Conservation (phyloP, 2,888 invertebrate genomes). For the Baccha elongata region DNA sequence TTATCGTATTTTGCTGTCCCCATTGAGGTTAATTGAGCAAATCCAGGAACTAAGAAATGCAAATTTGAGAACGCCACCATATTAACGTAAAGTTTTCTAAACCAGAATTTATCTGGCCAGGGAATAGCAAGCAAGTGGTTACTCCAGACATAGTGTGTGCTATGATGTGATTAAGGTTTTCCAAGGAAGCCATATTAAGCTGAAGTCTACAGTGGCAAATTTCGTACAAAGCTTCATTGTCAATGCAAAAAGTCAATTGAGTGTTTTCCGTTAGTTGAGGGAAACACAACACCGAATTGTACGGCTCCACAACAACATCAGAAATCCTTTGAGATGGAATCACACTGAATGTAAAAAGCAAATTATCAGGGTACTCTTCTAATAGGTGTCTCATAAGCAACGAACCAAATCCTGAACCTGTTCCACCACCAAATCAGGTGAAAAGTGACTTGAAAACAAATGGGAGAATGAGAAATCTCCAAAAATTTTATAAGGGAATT, state of each 20-base stretch:
- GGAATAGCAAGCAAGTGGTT: slow-evolving; percentile 91
- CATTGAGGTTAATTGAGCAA: slow-evolving; percentile 87
- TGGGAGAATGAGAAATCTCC: too few relatives aligned
- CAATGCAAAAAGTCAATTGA: slow-evolving; percentile 79
- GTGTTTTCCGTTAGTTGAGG: slow-evolving; percentile 78
- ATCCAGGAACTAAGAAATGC: slow-evolving; percentile 92
- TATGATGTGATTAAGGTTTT: slow-evolving; percentile 80
- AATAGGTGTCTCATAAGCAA: slow-evolving; percentile 87
- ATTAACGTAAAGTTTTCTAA: slow-evolving; percentile 93
- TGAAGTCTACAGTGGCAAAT: slow-evolving; percentile 78
- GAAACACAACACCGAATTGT: slow-evolving; percentile 78
- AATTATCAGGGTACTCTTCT: slow-evolving; percentile 89
- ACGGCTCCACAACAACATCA: slow-evolving; percentile 79
- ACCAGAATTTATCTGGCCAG: slow-evolving; percentile 95
- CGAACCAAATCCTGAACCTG: slow-evolving; percentile 90
- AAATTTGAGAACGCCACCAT: slow-evolving; percentile 95
- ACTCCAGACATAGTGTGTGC: slow-evolving; percentile 85
- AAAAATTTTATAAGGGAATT: too few relatives aligned
- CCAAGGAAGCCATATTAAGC: slow-evolving; percentile 76
- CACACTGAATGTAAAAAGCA: slow-evolving; percentile 88
- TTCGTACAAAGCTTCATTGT: slow-evolving; percentile 80
- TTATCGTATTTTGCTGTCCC: slow-evolving; percentile 86
- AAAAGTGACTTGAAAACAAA: slow-evolving; percentile 87
- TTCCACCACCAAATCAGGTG: slow-evolving; percentile 89
- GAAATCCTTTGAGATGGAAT: slow-evolving; percentile 81